Base-by-base conservation (phyloP, 2,113 vertebrate genomes). In the Eulemur rufifrons region DNA sequence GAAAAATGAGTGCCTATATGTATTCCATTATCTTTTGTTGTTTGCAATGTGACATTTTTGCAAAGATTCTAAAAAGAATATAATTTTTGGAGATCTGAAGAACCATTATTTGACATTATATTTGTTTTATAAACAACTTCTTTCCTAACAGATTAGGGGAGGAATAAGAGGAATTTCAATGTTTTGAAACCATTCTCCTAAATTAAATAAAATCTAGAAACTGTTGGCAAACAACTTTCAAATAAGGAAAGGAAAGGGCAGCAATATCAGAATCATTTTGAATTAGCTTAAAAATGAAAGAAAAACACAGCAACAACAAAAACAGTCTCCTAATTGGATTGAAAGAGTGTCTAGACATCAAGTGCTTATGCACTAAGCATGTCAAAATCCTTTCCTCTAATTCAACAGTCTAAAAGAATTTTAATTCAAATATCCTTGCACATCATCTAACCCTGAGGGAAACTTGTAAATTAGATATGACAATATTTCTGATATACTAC, bases 321-420 rank as follows among this genome's bases (percentile, higher is more conserved):
- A 93, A 59, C 37, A 95, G 94, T 97, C 95, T 45, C 69, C 95
- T 96, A 98, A 98, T 52, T 96, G 86, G 17, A 96, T 96, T 94
- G 89, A 98, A 98, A 97, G 94, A 81, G 47, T 89, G 97, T 98
- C 97, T 97, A 98, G 97, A 98, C 96, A 93, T 47, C 52, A 97
- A 95, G 61, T 91, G 86, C 54, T 97, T 96, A 96, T 95, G 87
- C 82, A 85, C 56, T 2, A 14, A 97, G 94, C 92, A 97, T 93
- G 86, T 97, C 90, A 98, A 97, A 97, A 97, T 96, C 27, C 92
- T 95, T 94, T 97, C 64, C 88, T 98, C 83, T 97, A 95, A 96
- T 94, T 98, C 50, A 96, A 52, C 68, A 84, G 8, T 90, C 87
- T 86, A 93, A 89, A 96, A 96, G n/a, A 98, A 97, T 92, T 91